These are phyloP conservation scores for Sandelia bainsii DNA, from an alignment of 2,797 vertebrate species.

Conservation along the genomic window DNA sequence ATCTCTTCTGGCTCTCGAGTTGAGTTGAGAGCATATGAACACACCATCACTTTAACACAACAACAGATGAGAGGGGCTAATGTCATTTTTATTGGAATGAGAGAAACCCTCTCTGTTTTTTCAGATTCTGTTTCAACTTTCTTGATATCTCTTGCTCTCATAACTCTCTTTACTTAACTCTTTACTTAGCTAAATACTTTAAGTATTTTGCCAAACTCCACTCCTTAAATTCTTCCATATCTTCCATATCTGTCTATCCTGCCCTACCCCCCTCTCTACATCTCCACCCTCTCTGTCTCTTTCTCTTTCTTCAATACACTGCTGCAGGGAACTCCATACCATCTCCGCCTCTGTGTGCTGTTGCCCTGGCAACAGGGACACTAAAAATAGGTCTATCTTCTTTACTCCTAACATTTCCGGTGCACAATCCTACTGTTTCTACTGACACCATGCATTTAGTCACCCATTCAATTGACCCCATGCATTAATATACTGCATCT, in stretches of 20 bases:
- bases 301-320: slow-evolving; percentile 79
- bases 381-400: slow-evolving; percentile 89
- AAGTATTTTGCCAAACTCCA: slow-evolving; percentile 41
- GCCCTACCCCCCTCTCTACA: slow-evolving; percentile 21
- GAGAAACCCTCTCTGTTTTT: slow-evolving; percentile 6
- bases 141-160: background rate
- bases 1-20: slow-evolving; percentile 48
- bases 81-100: slow-evolving; percentile 19
- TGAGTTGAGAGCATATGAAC: slow-evolving; percentile 47
- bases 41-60: slow-evolving; percentile 31
- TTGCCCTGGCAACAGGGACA: slow-evolving; percentile 88
- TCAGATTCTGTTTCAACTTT: slow-evolving; percentile 5
- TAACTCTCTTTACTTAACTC: background rate
- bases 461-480: slow-evolving; percentile 72
- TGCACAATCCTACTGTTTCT: slow-evolving; percentile 83
- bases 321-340: slow-evolving; percentile 85
- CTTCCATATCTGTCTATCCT: slow-evolving; percentile 17
- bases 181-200: background rate
- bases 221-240: slow-evolving; percentile 21
- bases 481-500: slow-evolving; percentile 36
- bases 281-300: slow-evolving; percentile 67
- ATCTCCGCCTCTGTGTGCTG: slow-evolving; percentile 84
- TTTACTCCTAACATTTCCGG: slow-evolving; percentile 87
- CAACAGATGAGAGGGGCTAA: slow-evolving; percentile 47
- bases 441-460: slow-evolving; percentile 80